Conservation (phyloP, 1,140 invertebrate genomes). For the Monochamus saltuarius region DNA sequence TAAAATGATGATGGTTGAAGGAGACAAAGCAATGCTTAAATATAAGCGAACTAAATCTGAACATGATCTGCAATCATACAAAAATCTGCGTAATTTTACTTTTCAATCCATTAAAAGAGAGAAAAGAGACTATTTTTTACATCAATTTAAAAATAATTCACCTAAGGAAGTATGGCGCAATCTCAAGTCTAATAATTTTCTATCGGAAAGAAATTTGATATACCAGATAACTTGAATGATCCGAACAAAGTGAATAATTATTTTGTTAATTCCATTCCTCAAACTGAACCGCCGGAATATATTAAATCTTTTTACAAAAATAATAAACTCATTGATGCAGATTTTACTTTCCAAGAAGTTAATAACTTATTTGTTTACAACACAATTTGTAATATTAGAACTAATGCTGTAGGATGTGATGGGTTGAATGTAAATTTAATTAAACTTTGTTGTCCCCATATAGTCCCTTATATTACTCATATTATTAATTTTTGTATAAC, state of each 20-base stretch:
- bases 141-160: slow-evolving; percentile 12
- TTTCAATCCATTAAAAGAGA: slow-evolving; percentile 10
- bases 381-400: slow-evolving; percentile 8
- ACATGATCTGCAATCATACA: too few relatives aligned
- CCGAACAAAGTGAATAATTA: slow-evolving; percentile 5
- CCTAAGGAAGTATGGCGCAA: slow-evolving; percentile 4
- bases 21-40: too few relatives aligned
- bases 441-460: slow-evolving; percentile 9
- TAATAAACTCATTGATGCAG: slow-evolving; percentile 6
- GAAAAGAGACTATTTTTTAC: slow-evolving; percentile 1
- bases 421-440: slow-evolving; percentile 2
- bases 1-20: too few relatives aligned
- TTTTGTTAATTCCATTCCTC: not conserved
- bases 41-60: too few relatives aligned
- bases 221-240: slow-evolving; percentile 9
- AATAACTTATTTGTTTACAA: slow-evolving; percentile 12
- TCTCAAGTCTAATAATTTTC: slow-evolving; percentile 9
- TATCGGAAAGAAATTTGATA: slow-evolving; percentile 5
- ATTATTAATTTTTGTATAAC: slow-evolving; percentile 15
- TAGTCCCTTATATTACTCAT: slow-evolving; percentile 8
- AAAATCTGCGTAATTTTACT: slow-evolving; percentile 1
- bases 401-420: slow-evolving; percentile 6
- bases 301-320: slow-evolving; percentile 12
- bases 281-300: slow-evolving; percentile 3
- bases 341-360: slow-evolving; percentile 7